These are phyloP conservation scores for Melolontha melolontha DNA, from an alignment of 2,888 invertebrate genomes.

Conservation along the genomic window DNA sequence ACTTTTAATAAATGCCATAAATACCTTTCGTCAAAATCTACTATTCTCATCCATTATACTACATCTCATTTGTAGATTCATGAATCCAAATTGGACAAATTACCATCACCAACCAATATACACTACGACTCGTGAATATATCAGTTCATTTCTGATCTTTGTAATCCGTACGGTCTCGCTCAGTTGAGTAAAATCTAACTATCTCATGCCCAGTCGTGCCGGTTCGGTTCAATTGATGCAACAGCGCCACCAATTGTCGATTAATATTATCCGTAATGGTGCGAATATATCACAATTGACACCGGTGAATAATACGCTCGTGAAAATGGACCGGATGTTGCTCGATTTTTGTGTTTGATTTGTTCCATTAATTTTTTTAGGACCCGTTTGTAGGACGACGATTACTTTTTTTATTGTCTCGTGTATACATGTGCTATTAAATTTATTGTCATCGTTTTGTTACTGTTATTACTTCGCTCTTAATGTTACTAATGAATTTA, in stretches of 20 bases:
- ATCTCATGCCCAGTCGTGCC: conserved; percentile 3
- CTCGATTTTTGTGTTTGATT: conserved; percentile 32
- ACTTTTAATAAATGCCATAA: too few relatives aligned
- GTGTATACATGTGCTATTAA: conserved; percentile 11
- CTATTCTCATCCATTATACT: background rate
- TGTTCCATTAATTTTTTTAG: conserved; percentile 33
- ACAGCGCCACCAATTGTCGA: conserved; percentile 31
- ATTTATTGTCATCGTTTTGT: conserved; percentile 24
- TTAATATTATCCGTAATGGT: conserved; percentile 31
- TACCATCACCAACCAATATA: background rate
- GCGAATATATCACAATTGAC: conserved; percentile 29
- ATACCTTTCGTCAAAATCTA: too few relatives aligned
- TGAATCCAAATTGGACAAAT: background rate
- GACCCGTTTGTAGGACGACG: background rate
- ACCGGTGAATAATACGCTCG: conserved; percentile 27
- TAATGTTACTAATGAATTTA: conserved; percentile 5
- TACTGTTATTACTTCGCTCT: too few relatives aligned
- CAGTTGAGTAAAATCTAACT: conserved; percentile 29
- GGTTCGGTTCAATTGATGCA: conserved; percentile 24
- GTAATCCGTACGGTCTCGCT: conserved; percentile 13
- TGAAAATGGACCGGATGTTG: conserved; percentile 26
- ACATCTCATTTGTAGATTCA: background rate
- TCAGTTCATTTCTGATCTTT: conserved; percentile 28
- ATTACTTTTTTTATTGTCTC: conserved; percentile 26
- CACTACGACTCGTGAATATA: background rate